Base-by-base conservation (phyloP, 2,888 invertebrate species). In the Cephus nigrinus region DNA sequence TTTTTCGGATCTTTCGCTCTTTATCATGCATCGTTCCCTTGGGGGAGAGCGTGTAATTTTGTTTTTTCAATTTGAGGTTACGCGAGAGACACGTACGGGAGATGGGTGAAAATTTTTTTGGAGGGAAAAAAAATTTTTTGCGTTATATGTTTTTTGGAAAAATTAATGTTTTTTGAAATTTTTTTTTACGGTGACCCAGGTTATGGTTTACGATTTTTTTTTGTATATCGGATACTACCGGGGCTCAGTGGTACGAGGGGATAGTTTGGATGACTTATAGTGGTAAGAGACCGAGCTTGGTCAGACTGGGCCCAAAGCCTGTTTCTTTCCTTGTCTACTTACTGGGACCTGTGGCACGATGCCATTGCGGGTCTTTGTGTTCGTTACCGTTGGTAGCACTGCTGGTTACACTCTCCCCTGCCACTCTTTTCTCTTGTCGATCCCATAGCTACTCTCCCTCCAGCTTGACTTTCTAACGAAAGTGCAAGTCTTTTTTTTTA, bases 381-480 rank as follows among this genome's bases (percentile, higher is more conserved):
- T 23, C 40, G 40, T 55, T 55, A 55, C 40, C 15, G 40, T 40
- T 40, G 40, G 40, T 40, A 40, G 40, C 40, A 40, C 40, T 55
- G 40, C 40, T 55, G 40, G 23, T 23, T 55, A 55, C 40, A 55
- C 40, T 55, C 40, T 55, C 23, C 40, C 40, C 40, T 55, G 0
- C 40, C 40, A 55, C 40, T 55, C 40, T 55, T 55, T 55, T 55
- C 40, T 23, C 40, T 31, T 32, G 85, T 82, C 88, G 88, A 89
- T 90, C 86, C 87, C 85, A 35, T 35, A 55, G 15, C 23, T 55
- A 12, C 71, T 71, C 71, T 31, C 31, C 32, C 12, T 4, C 71
- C 86, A 83, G 79, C 9, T 4, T 5, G 81, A 89, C 90, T 90
- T 90, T 90, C 90, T 90, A 90, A 90, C 90, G 90, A 90, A 90